These are phyloP conservation scores for Aptenodytes forsteri DNA, from an alignment of 2,113 vertebrate species.

Conservation along the genomic window DNA sequence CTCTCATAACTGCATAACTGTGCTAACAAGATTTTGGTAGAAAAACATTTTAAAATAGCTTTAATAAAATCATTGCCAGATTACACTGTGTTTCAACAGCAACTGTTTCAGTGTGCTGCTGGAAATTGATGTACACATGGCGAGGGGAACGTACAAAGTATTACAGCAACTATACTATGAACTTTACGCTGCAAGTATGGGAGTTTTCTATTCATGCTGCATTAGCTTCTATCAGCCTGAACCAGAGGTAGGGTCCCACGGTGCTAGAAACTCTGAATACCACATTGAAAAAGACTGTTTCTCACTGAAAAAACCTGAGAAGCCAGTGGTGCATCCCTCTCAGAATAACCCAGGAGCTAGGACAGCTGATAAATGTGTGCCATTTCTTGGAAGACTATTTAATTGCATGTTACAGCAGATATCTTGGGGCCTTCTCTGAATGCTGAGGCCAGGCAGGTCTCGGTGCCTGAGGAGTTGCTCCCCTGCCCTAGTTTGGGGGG, in stretches of 20 bases:
- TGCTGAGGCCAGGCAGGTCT: background rate
- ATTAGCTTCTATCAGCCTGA: background rate
- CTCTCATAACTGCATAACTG: background rate
- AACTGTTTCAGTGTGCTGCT: background rate
- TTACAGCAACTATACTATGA: background rate
- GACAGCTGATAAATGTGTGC: background rate
- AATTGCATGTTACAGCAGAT: background rate
- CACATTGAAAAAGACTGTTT: background rate
- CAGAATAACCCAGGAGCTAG: background rate
- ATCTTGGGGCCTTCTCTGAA: background rate
- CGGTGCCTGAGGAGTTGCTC: background rate
- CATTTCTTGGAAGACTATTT: background rate
- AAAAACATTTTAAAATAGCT: background rate
- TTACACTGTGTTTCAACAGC: background rate
- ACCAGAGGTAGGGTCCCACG: background rate
- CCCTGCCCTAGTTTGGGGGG: background rate
- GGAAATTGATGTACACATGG: background rate
- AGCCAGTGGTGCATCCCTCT: background rate
- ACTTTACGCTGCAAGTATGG: background rate
- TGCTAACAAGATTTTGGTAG: background rate
- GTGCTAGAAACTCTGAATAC: background rate
- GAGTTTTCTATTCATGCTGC: background rate
- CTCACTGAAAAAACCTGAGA: background rate
- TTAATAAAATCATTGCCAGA: background rate
- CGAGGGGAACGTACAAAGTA: background rate